phyloP scores from a whole-genome alignment of 2,797 vertebrate genomes.

The Mareca strepera region DNA sequence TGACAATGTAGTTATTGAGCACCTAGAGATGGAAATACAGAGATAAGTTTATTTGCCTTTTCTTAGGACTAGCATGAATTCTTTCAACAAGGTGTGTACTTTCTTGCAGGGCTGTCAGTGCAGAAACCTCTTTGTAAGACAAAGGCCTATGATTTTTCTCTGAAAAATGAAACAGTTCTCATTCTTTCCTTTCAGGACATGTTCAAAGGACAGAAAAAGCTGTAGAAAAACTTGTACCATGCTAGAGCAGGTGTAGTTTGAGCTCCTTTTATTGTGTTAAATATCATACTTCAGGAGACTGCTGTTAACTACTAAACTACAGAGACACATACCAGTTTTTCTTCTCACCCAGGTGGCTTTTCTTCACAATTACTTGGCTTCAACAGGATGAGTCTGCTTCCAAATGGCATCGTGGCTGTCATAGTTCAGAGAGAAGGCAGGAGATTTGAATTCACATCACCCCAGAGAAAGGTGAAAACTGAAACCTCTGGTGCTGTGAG shows the following conservation, averaged over 20 bases:
- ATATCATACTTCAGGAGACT: background rate
- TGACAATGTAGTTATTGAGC: background rate
- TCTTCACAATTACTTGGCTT: background rate
- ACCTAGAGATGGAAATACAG: background rate
- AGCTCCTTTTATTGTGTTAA: background rate
- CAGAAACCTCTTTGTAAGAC: background rate
- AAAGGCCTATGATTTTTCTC: background rate
- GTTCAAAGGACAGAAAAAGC: background rate
- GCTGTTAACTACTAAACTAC: background rate
- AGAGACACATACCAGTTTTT: background rate
- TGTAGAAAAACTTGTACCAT: background rate
- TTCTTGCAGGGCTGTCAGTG: background rate
- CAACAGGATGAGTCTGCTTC: background rate
- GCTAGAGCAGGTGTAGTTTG: background rate
- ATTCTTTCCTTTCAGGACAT: background rate
- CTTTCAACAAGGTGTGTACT: background rate
- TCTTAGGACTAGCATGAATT: background rate
- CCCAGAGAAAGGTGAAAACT: background rate
- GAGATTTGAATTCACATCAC: background rate
- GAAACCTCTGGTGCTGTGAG: background rate
- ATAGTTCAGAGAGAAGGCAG: background rate
- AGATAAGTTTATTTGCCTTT: background rate
- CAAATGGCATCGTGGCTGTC: background rate
- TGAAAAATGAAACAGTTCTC: background rate
- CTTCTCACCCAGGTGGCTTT: background rate